Evolutionary conservation across 2,113 vertebrate genomes (phyloP).

Genomic region (Candoia aspera): DNA sequence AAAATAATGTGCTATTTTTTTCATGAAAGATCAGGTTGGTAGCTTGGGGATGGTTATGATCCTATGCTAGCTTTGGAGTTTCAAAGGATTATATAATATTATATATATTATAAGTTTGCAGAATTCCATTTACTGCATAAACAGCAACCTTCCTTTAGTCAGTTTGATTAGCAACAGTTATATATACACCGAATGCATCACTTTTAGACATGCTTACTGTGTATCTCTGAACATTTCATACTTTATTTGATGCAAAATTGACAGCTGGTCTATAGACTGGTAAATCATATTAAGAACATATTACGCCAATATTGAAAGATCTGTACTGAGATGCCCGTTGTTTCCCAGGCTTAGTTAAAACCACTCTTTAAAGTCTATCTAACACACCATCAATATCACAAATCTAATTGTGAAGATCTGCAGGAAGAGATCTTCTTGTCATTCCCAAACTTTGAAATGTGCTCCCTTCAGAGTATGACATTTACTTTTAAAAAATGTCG

Average conservation of each 20-base stretch:
- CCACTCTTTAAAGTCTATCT: neutral
- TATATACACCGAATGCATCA: neutral
- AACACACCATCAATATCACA: neutral
- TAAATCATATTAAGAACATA: neutral
- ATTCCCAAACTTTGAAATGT: neutral
- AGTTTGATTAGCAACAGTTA: neutral
- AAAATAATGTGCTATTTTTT: too few species aligned
- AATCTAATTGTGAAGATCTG: neutral
- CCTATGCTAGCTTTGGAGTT: neutral
- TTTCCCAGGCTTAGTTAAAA: neutral
- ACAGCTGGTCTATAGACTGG: neutral
- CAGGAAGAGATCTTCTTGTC: neutral
- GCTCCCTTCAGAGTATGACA: neutral
- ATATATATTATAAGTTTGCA: neutral
- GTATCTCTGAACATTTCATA: neutral
- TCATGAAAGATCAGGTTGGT: too few species aligned
- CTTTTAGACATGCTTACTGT: neutral
- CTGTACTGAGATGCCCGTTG: neutral
- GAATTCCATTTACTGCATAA: neutral
- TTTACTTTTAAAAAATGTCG: neutral
- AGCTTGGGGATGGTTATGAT: too few species aligned
- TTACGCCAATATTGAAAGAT: neutral
- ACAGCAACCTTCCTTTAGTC: neutral
- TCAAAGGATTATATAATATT: neutral
- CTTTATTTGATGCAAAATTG: neutral